Conservation (phyloP, 2,797 vertebrate species). For the Gambelia wislizenii region DNA sequence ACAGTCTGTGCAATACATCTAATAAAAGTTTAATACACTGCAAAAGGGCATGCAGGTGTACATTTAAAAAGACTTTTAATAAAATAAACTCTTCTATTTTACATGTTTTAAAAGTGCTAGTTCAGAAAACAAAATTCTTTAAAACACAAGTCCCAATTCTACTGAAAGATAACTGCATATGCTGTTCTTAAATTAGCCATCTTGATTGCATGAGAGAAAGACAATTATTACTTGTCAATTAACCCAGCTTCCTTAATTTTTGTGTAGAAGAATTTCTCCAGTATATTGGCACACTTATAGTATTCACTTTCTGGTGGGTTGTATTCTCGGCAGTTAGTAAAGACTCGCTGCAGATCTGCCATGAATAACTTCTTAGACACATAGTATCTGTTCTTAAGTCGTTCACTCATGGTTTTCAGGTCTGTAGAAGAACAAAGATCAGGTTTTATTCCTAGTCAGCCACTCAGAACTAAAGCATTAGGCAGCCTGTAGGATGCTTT, state of each 20-base stretch:
- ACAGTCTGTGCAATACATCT: slow-evolving; percentile 76
- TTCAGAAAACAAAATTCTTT: slow-evolving; percentile 76
- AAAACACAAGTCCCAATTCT: slow-evolving; percentile 67
- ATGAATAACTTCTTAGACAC: slow-evolving; percentile 98
- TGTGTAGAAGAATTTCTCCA: slow-evolving; percentile 99
- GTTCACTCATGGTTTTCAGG: slow-evolving; percentile 98
- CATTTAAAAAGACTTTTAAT: slow-evolving; percentile 79
- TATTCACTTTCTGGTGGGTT: slow-evolving; percentile 99
- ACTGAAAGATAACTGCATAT: slow-evolving; percentile 62
- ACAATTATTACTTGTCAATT: slow-evolving; percentile 90
- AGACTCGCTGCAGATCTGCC: slow-evolving; percentile 99
- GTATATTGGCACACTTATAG: slow-evolving; percentile 98
- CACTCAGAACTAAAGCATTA: neutral
- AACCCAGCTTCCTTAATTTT: slow-evolving; percentile 99
- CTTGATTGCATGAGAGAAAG: slow-evolving; percentile 63
- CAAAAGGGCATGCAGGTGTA: slow-evolving; percentile 77
- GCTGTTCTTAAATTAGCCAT: slow-evolving; percentile 72
- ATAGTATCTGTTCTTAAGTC: slow-evolving; percentile 98
- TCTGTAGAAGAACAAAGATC: slow-evolving; percentile 83
- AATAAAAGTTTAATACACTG: slow-evolving; percentile 68
- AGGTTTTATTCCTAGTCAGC: slow-evolving; percentile 35
- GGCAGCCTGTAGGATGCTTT: neutral
- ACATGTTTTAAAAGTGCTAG: slow-evolving; percentile 83
- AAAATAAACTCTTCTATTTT: slow-evolving; percentile 83
- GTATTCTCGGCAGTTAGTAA: slow-evolving; percentile 98